Conservation (phyloP, 2,113 vertebrate genomes). For the Platycercus adscitus region DNA sequence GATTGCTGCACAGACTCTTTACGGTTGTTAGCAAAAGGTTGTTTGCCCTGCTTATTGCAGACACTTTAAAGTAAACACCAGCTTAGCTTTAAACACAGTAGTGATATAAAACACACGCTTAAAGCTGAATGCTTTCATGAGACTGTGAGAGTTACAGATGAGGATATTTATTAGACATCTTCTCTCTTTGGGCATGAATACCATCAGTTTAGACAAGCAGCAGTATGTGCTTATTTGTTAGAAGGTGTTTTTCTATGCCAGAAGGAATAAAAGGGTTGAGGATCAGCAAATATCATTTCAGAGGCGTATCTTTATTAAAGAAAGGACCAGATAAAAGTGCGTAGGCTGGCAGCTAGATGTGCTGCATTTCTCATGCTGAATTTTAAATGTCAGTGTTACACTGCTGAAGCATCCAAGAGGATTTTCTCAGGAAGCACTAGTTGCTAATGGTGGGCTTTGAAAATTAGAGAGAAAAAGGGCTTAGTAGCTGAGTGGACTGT, state of each 20-base stretch:
- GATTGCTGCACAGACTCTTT: background rate
- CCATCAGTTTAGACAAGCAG: background rate
- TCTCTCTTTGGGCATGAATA: background rate
- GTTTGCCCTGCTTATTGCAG: constrained; percentile 14
- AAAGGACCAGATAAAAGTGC: background rate
- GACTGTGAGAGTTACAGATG: background rate
- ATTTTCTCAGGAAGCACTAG: background rate
- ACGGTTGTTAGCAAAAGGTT: background rate
- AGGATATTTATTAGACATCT: background rate
- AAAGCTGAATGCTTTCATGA: background rate
- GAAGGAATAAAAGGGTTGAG: background rate
- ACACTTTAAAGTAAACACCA: background rate
- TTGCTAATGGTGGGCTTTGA: background rate
- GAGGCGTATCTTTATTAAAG: background rate
- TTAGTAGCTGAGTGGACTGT: background rate
- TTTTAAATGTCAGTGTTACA: background rate
- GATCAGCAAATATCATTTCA: background rate
- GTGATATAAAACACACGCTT: background rate
- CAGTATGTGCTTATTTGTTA: background rate
- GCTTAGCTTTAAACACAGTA: background rate
- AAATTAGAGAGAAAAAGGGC: background rate
- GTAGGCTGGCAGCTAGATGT: background rate
- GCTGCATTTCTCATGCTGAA: background rate
- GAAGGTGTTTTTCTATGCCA: background rate
- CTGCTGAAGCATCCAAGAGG: rapidly evolving